Percentiles rank a stretch among this genome's conserved stretches.
These are phyloP conservation scores for Tetropium fuscum DNA, from an alignment of 2,888 invertebrate species.

Conservation along the genomic window DNA sequence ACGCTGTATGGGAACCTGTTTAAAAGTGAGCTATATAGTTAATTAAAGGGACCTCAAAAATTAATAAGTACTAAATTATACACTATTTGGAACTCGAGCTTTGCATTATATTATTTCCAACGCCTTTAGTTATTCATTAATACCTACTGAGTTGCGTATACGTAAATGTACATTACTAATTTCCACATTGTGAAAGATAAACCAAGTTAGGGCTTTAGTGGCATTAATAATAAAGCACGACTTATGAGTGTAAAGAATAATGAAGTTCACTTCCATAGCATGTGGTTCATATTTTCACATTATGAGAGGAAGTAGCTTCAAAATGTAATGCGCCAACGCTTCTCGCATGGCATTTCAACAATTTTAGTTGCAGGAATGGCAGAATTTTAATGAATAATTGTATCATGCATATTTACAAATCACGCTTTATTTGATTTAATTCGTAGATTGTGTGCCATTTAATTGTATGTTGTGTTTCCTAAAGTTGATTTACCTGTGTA, in stretches of 20 bases:
- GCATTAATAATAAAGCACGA: constrained; percentile 14
- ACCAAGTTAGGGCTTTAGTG: constrained; percentile 23
- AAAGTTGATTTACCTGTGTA: too few relatives aligned
- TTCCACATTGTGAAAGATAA: constrained; percentile 17
- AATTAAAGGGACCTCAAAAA: background rate
- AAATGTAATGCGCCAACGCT: background rate
- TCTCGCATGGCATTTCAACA: too few relatives aligned
- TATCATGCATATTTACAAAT: too few relatives aligned
- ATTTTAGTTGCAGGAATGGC: too few relatives aligned
- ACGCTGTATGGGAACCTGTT: background rate
- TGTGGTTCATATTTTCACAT: too few relatives aligned
- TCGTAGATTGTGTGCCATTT: too few relatives aligned
- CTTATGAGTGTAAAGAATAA: constrained; percentile 7
- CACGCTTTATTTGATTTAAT: too few relatives aligned
- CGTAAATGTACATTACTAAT: background rate
- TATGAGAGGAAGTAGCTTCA: background rate
- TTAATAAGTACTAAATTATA: background rate
- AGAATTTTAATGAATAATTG: too few relatives aligned
- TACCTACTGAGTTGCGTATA: constrained; percentile 1
- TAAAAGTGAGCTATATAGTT: constrained; percentile 1
- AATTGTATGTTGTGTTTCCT: too few relatives aligned
- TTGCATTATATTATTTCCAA: background rate
- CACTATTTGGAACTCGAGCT: constrained; percentile 2
- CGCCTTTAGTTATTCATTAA: constrained; percentile 3
- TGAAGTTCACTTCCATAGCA: background rate